These are phyloP conservation scores for Linyphia triangularis DNA, from an alignment of 2,888 invertebrate genomes.

Conservation along the genomic window DNA sequence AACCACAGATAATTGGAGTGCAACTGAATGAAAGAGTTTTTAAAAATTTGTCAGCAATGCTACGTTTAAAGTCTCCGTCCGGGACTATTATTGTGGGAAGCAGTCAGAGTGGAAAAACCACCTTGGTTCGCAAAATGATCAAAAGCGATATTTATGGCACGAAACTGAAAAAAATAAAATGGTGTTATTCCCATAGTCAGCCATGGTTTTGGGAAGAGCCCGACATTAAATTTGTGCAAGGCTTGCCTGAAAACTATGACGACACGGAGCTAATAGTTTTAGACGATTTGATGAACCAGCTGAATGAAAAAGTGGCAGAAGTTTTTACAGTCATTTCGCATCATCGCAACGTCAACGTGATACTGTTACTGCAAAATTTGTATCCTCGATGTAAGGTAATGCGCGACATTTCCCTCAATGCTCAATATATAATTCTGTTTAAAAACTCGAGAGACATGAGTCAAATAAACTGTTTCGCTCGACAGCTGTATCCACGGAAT, in stretches of 20 bases:
- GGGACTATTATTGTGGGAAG: not conserved
- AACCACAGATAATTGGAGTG: too few species aligned
- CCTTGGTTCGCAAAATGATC: constrained; percentile 36
- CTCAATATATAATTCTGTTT: constrained; percentile 49
- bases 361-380: constrained; percentile 47
- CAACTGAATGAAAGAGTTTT: too few species aligned
- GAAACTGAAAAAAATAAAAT: constrained; percentile 11
- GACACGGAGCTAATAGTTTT: not conserved
- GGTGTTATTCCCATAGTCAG: constrained; percentile 21
- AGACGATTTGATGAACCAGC: constrained; percentile 35
- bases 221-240: constrained; percentile 23
- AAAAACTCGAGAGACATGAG: constrained; percentile 50
- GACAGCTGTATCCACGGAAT: constrained; percentile 38
- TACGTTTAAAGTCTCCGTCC: constrained; percentile 21
- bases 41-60: constrained; percentile 25
- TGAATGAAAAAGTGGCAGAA: constrained; percentile 24
- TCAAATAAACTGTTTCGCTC: constrained; percentile 36
- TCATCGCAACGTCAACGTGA: constrained; percentile 32
- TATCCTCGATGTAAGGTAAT: constrained; percentile 44
- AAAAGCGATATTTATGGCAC: not conserved
- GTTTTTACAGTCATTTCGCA: constrained; percentile 35
- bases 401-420: constrained; percentile 45
- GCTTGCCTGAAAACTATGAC: constrained; percentile 20
- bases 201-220: constrained; percentile 46
- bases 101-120: constrained; percentile 16